A percentile compares a stretch with the other conserved stretches of the same genome.
Evolutionary conservation across 2,888 invertebrate species (phyloP).

Genomic region (Odontocerum albicorne): DNA sequence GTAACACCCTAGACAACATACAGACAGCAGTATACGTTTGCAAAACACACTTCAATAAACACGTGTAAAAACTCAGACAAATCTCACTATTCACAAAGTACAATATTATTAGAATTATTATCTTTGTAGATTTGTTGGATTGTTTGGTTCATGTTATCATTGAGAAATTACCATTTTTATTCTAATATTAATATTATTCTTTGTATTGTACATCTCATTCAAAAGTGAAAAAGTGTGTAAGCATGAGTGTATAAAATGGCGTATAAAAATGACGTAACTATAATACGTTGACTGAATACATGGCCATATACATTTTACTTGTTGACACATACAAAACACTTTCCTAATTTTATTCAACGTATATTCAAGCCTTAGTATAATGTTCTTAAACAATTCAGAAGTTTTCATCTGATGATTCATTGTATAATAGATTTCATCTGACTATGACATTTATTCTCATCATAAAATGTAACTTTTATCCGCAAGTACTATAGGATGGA

Average conservation of each 20-base stretch:
- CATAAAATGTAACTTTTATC: too few relatives aligned
- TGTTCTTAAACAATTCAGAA: too few relatives aligned
- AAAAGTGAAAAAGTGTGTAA: constrained; percentile 29
- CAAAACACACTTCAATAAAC: constrained; percentile 21
- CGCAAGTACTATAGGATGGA: too few relatives aligned
- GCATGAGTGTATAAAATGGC: constrained; percentile 24
- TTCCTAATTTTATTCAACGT: too few relatives aligned
- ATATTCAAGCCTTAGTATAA: too few relatives aligned
- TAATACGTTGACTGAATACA: too few relatives aligned
- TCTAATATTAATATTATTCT: constrained; percentile 10
- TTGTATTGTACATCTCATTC: constrained; percentile 20
- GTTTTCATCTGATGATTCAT: too few relatives aligned
- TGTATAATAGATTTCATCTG: too few relatives aligned
- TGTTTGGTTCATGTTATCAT: constrained; percentile 27
- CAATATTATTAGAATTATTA: constrained; percentile 11
- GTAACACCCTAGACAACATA: constrained; percentile 25
- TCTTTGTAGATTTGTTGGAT: constrained; percentile 22
- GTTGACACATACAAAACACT: too few relatives aligned
- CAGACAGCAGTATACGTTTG: constrained; percentile 25
- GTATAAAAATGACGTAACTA: constrained; percentile 16
- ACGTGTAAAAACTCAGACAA: constrained; percentile 17
- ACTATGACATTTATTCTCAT: too few relatives aligned
- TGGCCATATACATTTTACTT: too few relatives aligned
- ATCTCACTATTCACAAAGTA: constrained; percentile 19
- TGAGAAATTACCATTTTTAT: constrained; percentile 8